These are phyloP conservation scores for Rhorus exstirpatorius DNA, from an alignment of 2,888 invertebrate species.

Conservation along the genomic window DNA sequence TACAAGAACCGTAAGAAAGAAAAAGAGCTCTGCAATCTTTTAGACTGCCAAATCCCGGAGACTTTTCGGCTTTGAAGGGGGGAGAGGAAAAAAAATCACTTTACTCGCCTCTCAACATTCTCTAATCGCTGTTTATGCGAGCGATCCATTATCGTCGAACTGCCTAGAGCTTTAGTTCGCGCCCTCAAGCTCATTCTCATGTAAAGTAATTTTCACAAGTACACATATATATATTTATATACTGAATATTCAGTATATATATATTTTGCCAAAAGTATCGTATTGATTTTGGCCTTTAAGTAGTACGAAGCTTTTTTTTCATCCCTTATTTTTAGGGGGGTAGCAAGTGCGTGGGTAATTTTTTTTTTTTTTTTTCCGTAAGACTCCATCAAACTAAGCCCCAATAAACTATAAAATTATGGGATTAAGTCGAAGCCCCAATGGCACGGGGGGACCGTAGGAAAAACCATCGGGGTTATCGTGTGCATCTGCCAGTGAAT, in stretches of 20 bases:
- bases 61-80: constrained; percentile 10
- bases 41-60: constrained; percentile 10
- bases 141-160: constrained; percentile 78
- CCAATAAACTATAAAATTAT: constrained; percentile 85
- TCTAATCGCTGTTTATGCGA: constrained; percentile 77
- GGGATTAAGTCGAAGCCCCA: constrained; percentile 76
- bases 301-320: constrained; percentile 44
- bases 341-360: constrained; percentile 51
- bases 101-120: constrained; percentile 1
- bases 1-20: too few relatives aligned
- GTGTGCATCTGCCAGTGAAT: constrained; percentile 55
- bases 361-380: constrained; percentile 76
- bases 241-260: neutral
- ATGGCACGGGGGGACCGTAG: constrained; percentile 42
- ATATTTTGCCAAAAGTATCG: constrained; percentile 45
- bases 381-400: constrained; percentile 85
- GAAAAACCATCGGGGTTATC: constrained; percentile 40
- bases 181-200: constrained; percentile 78
- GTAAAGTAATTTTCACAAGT: constrained; percentile 78
- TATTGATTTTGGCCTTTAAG: constrained; percentile 77
- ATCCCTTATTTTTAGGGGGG: constrained; percentile 18
- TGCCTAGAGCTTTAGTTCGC: constrained; percentile 60
- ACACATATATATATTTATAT: constrained; percentile 4
- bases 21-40: constrained; percentile 35
- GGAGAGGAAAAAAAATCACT: constrained; percentile 17